Evolutionary conservation across 2,797 vertebrate genomes (phyloP).

Genomic region (Pangasius larnaudii): DNA sequence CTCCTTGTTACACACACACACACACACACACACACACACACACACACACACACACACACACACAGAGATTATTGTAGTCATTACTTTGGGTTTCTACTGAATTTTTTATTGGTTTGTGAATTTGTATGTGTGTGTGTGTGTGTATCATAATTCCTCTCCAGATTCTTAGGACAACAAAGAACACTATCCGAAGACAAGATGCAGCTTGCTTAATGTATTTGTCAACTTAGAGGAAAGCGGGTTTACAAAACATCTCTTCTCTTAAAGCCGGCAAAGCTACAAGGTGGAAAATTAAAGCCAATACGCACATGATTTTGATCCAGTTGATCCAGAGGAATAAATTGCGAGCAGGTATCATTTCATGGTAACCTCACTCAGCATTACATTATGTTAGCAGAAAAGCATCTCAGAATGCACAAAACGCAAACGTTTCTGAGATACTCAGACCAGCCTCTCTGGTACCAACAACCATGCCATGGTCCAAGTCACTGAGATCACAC

Average conservation of each 20-base stretch:
- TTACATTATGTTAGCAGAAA: not conserved
- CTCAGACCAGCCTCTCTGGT: not conserved
- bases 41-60: constrained; percentile 15
- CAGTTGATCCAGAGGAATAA: not conserved
- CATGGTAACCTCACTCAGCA: not conserved
- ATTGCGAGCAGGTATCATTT: not conserved
- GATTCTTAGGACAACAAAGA: not conserved
- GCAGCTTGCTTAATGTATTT: not conserved
- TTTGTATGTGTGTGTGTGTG: not conserved
- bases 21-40: not conserved
- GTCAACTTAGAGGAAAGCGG: not conserved
- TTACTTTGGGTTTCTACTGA: not conserved
- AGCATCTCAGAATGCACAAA: not conserved
- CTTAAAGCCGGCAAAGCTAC: not conserved
- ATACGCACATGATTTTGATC: not conserved
- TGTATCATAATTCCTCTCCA: not conserved
- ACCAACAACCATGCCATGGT: not conserved
- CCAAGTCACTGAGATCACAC: not conserved
- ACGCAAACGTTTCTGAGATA: not conserved
- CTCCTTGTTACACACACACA: not conserved
- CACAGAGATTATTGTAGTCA: not conserved
- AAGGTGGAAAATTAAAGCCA: not conserved
- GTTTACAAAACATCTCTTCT: not conserved
- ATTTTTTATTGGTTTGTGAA: not conserved
- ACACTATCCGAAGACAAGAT: not conserved